phyloP scores from a whole-genome alignment of 2,888 invertebrate species.

The Pandemis cinnamomeana region DNA sequence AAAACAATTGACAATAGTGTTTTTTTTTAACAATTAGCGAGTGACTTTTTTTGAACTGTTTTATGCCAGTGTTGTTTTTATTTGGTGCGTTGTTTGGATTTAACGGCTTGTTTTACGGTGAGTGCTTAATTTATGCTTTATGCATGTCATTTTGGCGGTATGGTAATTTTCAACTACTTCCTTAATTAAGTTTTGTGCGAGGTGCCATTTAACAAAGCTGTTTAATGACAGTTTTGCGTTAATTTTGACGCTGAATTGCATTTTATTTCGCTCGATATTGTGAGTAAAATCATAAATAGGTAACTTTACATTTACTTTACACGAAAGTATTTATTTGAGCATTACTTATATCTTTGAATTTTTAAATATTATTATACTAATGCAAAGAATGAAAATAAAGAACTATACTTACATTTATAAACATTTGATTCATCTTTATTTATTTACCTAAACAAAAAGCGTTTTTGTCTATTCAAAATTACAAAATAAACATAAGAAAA shows the following conservation, averaged over 20 bases:
- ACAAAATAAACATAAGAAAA: slow-evolving; percentile 28
- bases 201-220: neutral
- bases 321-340: too few relatives aligned
- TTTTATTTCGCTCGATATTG: neutral
- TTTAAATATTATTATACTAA: neutral
- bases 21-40: slow-evolving; percentile 37
- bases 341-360: too few relatives aligned
- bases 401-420: neutral
- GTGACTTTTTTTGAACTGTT: slow-evolving; percentile 32
- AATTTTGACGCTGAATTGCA: slow-evolving; percentile 18
- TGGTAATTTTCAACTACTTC: slow-evolving; percentile 23
- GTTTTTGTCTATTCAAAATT: neutral
- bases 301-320: too few relatives aligned
- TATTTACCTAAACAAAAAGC: slow-evolving; percentile 29
- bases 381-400: neutral
- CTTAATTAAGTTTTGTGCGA: slow-evolving; percentile 14
- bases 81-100: slow-evolving; percentile 50
- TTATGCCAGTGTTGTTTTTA: slow-evolving; percentile 41
- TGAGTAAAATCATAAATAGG: neutral
- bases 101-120: slow-evolving; percentile 47
- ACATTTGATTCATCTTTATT: neutral
- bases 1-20: slow-evolving; percentile 1
- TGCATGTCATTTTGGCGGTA: slow-evolving; percentile 14
- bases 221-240: slow-evolving; percentile 43
- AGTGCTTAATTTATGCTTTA: slow-evolving; percentile 41